A percentile compares a stretch with the other conserved stretches of the same genome.
These are phyloP conservation scores for Metopolophium dirhodum DNA, from an alignment of 1,140 invertebrate genomes.

Conservation along the genomic window DNA sequence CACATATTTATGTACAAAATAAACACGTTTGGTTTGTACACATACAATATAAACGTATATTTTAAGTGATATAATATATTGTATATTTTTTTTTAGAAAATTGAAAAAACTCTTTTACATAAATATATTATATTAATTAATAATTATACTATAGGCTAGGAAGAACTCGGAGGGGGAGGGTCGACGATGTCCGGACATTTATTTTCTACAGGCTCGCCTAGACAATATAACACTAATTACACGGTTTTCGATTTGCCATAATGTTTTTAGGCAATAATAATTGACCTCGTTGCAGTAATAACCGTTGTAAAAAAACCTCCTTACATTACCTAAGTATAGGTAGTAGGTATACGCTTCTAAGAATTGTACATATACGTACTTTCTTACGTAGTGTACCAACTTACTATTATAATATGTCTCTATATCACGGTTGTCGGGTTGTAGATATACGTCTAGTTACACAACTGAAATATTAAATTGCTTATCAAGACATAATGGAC, in stretches of 20 bases:
- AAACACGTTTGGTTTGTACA: background rate
- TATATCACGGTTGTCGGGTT: too few species aligned
- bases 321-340: background rate
- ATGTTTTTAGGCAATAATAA: background rate
- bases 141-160: background rate
- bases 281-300: background rate
- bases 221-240: constrained; percentile 31
- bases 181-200: background rate
- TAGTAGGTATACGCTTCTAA: background rate
- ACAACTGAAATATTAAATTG: too few species aligned
- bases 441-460: too few species aligned
- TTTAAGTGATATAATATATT: background rate
- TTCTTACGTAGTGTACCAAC: background rate
- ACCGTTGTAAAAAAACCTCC: background rate
- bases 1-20: background rate
- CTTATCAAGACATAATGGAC: too few species aligned
- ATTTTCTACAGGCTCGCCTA: background rate
- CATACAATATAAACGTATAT: background rate
- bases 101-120: background rate
- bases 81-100: background rate
- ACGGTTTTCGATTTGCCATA: background rate
- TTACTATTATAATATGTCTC: background rate
- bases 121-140: background rate
- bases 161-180: background rate
- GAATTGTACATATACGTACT: background rate